A percentile compares a stretch with the other conserved stretches of the same genome.
Conservation (phyloP, 2,797 vertebrate genomes). For the Gobio occitaniae region DNA sequence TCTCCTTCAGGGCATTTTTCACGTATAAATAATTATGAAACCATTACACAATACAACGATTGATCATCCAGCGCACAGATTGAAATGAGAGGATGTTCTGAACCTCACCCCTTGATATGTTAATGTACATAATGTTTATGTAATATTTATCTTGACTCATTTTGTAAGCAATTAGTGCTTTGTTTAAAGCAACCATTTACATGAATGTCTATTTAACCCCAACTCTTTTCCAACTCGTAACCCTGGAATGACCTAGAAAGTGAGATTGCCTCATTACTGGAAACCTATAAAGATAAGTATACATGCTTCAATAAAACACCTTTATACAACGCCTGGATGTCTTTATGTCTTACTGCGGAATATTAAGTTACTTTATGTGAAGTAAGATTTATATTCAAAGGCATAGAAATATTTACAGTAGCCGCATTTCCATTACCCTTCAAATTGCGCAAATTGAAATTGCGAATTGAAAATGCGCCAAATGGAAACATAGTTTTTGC, state of each 20-base stretch:
- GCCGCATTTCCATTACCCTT: too few species aligned
- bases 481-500: too few species aligned
- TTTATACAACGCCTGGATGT: background rate
- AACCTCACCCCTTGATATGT: background rate
- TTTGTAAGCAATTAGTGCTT: constrained; percentile 56
- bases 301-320: background rate
- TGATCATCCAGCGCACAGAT: background rate
- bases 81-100: background rate
- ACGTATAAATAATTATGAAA: background rate
- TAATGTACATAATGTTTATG: constrained; percentile 48
- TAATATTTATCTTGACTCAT: constrained; percentile 29
- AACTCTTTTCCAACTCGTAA: background rate
- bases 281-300: background rate
- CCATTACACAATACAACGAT: background rate
- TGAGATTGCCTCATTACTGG: background rate
- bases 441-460: too few species aligned
- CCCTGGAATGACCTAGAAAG: background rate
- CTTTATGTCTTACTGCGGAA: background rate
- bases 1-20: background rate
- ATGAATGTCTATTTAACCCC: constrained; percentile 1
- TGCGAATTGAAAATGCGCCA: too few species aligned
- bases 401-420: background rate
- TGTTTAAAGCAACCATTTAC: constrained; percentile 63
- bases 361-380: background rate
- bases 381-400: too few species aligned